These are phyloP conservation scores for Rhizomys pruinosus DNA, from an alignment of 2,113 vertebrate genomes.

Conservation along the genomic window DNA sequence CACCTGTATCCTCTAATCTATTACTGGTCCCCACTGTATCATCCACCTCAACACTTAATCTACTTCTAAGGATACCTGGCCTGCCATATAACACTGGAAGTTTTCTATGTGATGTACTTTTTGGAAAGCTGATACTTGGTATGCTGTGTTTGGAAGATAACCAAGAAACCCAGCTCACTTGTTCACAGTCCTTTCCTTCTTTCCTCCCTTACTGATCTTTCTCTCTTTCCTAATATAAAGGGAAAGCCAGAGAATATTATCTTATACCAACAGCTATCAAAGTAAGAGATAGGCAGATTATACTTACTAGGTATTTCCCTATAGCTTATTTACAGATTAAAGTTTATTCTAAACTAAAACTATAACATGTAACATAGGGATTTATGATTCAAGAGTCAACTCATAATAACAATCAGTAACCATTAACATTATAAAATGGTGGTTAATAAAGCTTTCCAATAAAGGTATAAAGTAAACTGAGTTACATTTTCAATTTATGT, in stretches of 20 bases:
- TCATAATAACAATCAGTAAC: neutral
- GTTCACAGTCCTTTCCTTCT: neutral
- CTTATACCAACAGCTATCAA: neutral
- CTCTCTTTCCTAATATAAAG: constrained; percentile 25
- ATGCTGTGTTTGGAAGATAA: neutral
- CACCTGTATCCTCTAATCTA: neutral
- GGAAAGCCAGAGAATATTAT: constrained; percentile 3
- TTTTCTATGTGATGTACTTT: neutral
- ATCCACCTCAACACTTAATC: neutral
- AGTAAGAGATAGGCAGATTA: neutral
- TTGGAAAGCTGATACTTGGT: neutral
- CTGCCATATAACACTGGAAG: neutral
- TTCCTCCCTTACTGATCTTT: neutral
- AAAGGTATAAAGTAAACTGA: constrained; percentile 7
- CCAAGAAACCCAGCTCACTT: neutral
- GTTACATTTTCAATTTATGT: neutral
- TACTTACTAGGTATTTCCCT: neutral
- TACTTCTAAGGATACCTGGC: neutral
- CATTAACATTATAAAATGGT: constrained; percentile 20
- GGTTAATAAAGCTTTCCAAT: neutral
- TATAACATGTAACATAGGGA: neutral
- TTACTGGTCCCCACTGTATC: neutral
- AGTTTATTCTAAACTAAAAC: constrained; percentile 38
- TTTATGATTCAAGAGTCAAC: neutral
- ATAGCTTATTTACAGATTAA: neutral